A percentile compares a stretch with the other conserved stretches of the same genome.
Evolutionary conservation across 2,797 vertebrate species (phyloP).

Genomic region (Hippoglossus hippoglossus): DNA sequence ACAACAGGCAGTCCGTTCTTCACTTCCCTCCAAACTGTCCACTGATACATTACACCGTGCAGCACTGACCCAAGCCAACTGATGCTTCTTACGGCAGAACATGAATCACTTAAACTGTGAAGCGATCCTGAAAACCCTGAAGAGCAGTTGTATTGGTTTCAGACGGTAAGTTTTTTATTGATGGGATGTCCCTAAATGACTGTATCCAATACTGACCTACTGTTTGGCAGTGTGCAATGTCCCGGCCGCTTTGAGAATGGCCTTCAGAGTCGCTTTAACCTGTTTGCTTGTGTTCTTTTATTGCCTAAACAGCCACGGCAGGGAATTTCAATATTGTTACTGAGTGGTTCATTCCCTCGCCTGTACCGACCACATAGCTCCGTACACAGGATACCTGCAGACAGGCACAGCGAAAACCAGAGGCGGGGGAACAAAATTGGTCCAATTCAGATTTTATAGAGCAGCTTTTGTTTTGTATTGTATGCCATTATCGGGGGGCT

Average conservation of each 20-base stretch:
- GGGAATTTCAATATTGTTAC: constrained; percentile 41
- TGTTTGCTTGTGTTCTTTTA: constrained; percentile 43
- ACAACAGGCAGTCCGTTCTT: constrained; percentile 12
- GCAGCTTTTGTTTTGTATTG: constrained; percentile 80
- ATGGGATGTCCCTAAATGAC: constrained; percentile 11
- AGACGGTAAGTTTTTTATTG: constrained; percentile 10
- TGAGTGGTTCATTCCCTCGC: constrained; percentile 44
- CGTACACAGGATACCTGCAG: constrained; percentile 37
- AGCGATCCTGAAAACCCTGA: neutral
- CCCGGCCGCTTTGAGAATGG: constrained; percentile 8
- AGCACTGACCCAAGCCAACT: neutral
- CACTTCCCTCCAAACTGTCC: neutral
- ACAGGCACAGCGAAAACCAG: constrained; percentile 39
- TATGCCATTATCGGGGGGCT: constrained; percentile 70
- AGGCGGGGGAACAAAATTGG: constrained; percentile 64
- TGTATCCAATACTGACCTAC: constrained; percentile 8
- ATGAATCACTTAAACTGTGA: constrained; percentile 19
- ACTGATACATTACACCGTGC: constrained; percentile 2
- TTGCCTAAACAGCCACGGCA: constrained; percentile 44
- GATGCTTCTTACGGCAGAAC: constrained; percentile 16
- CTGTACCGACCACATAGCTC: constrained; percentile 20
- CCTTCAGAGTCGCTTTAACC: constrained; percentile 27
- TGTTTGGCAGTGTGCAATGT: constrained; percentile 14
- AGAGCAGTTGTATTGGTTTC: constrained; percentile 7
- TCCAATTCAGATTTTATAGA: constrained; percentile 79